A percentile compares a stretch with the other conserved stretches of the same genome.
These are phyloP conservation scores for Limnodromus scolopaceus DNA, from an alignment of 2,797 vertebrate species.

Conservation along the genomic window DNA sequence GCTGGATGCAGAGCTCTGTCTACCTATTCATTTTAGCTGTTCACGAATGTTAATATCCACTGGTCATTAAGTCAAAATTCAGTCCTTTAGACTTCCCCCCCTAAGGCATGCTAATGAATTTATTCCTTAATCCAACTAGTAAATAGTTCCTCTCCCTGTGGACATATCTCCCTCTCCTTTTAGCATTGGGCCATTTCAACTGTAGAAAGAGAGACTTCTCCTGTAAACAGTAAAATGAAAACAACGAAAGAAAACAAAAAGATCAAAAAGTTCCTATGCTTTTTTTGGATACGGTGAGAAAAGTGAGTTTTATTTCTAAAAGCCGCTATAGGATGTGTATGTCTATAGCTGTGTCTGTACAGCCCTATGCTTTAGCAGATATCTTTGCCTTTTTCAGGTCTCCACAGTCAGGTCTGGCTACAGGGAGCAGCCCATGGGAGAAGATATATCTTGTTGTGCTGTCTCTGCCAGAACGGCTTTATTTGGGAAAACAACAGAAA, in stretches of 20 bases:
- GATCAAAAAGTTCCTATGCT: neutral
- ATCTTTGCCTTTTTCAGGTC: neutral
- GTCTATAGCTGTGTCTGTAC: neutral
- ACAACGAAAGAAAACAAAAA: neutral
- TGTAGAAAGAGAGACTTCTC: neutral
- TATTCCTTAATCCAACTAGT: neutral
- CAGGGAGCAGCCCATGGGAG: neutral
- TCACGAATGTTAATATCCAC: neutral
- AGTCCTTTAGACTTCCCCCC: neutral
- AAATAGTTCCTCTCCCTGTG: neutral
- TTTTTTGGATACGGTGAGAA: neutral
- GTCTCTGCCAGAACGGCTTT: neutral
- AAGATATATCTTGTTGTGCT: neutral
- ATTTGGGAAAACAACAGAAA: neutral
- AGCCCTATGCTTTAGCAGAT: neutral
- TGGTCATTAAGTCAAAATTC: neutral
- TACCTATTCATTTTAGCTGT: neutral
- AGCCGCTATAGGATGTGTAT: neutral
- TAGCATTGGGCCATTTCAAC: neutral
- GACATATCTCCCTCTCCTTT: neutral
- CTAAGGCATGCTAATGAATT: neutral
- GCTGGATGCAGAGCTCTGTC: neutral
- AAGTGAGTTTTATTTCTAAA: neutral
- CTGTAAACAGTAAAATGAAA: neutral
- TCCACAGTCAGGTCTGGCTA: neutral